Evolutionary conservation across 1,140 invertebrate species (phyloP).

Genomic region (Adelges cooleyi): DNA sequence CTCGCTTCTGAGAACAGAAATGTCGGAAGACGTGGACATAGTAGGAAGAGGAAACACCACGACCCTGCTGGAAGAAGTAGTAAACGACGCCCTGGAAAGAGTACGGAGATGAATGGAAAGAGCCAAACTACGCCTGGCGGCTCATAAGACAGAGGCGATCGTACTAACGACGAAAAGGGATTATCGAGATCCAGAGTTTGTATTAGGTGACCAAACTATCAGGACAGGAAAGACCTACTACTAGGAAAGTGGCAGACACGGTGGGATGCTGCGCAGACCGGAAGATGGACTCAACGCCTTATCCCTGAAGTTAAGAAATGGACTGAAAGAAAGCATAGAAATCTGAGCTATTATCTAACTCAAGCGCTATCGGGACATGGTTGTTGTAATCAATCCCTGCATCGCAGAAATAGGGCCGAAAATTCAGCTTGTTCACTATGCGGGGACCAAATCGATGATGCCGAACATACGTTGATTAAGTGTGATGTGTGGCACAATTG

Average conservation of each 20-base stretch:
- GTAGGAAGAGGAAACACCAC: neutral
- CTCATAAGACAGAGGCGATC: neutral
- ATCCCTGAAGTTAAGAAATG: neutral
- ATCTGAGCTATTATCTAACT: neutral
- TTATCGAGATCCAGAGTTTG: neutral
- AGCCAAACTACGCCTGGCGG: neutral
- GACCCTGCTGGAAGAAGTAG: neutral
- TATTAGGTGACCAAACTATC: neutral
- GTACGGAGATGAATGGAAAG: neutral
- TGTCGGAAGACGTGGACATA: neutral
- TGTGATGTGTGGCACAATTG: neutral
- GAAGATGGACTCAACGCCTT: neutral
- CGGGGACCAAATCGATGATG: neutral
- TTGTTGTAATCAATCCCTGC: neutral
- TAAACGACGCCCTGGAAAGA: neutral
- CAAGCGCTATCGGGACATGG: neutral
- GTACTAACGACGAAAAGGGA: neutral
- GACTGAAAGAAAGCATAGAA: neutral
- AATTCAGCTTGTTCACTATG: neutral
- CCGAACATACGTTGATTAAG: neutral
- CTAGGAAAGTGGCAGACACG: neutral
- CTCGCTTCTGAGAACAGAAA: neutral
- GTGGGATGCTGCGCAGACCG: accelerated
- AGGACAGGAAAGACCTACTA: neutral
- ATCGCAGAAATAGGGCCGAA: neutral